Evolutionary conservation across 2,888 invertebrate genomes (phyloP), one percentile per base, ranked within the genome.

Genomic region (Melanchra persicariae): DNA sequence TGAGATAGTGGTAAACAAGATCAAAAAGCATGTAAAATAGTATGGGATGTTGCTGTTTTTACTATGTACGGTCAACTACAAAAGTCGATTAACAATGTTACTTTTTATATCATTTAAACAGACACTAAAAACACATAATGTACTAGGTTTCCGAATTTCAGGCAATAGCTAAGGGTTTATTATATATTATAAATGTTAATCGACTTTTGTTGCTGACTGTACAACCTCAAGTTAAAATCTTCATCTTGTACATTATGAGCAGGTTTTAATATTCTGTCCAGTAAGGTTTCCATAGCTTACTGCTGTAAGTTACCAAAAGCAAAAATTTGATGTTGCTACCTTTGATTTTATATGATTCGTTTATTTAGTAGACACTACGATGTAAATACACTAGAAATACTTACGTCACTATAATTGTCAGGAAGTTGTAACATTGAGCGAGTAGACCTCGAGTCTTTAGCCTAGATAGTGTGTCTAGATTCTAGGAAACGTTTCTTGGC

Each of bases 321-420:
- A n/a, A 19, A 45, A 45, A 7, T 30, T 2, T 7, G 19, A 45
- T 6, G 45, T 19, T 47, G 10, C 49, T 51, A 22, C 49, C 12
- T 51, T 51, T 24, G 49, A 0, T 24, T 49, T 49, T 49, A 49
- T 1, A 22, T 5, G 22, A 24, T 51, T 24, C 15, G 1, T 51
- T 24, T 10, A 54, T 9, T 34, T 26, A 43, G 24, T 45, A 17
- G 67, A 52, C 40, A 75, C 51, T 81, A 80, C 45, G 76, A 47
- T 76, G 81, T 81, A 81, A 61, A 67, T 65, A 68, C 51, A 67
- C 57, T 80, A 67, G 34, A 80, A 80, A 75, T 80, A 76, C 81
- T 80, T 79, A 79, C 17, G 12, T 80, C n/a, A 15, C 55, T 80
- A 75, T 75, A 80, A 45, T 75, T 80, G 57, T 57, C 55, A 60